Evolutionary conservation across 2,797 vertebrate genomes (phyloP).

Genomic region (Brotula barbata): DNA sequence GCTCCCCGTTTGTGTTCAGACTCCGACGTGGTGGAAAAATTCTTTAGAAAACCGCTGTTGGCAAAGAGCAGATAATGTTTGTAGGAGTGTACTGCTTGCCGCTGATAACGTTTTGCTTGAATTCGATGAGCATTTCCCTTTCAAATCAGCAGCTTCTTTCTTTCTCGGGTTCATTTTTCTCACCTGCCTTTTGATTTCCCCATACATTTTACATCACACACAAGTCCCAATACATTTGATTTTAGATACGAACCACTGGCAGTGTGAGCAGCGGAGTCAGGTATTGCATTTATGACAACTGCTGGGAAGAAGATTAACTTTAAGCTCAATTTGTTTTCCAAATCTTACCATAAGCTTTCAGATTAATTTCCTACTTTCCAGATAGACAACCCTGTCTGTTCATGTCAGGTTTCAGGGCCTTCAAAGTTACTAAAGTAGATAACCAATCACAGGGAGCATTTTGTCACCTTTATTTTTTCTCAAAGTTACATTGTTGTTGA

Average conservation of each 20-base stretch:
- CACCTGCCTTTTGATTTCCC: conserved; percentile 5
- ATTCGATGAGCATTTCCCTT: conserved; percentile 58
- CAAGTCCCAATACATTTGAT: conserved; percentile 25
- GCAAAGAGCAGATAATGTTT: conserved; percentile 62
- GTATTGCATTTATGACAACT: conserved; percentile 22
- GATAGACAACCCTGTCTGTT: background rate
- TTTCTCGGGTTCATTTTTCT: conserved; percentile 8
- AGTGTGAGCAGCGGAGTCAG: conserved; percentile 13
- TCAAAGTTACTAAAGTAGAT: background rate
- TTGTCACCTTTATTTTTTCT: background rate
- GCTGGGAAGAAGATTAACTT: conserved; percentile 6
- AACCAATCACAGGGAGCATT: background rate
- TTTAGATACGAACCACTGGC: conserved; percentile 40
- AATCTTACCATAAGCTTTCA: background rate
- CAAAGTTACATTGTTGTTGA: conserved; percentile 1
- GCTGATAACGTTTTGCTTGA: conserved; percentile 52
- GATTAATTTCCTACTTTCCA: background rate
- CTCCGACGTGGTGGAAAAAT: conserved; percentile 34
- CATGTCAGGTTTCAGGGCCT: conserved; percentile 2
- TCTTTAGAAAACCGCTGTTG: conserved; percentile 44
- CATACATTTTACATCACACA: conserved; percentile 30
- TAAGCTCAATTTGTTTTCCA: background rate
- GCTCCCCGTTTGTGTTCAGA: conserved; percentile 55
- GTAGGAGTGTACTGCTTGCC: conserved; percentile 45
- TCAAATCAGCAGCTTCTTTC: conserved; percentile 45